Conservation (phyloP, 1,140 invertebrate genomes). For the Parasteatoda tepidariorum region DNA sequence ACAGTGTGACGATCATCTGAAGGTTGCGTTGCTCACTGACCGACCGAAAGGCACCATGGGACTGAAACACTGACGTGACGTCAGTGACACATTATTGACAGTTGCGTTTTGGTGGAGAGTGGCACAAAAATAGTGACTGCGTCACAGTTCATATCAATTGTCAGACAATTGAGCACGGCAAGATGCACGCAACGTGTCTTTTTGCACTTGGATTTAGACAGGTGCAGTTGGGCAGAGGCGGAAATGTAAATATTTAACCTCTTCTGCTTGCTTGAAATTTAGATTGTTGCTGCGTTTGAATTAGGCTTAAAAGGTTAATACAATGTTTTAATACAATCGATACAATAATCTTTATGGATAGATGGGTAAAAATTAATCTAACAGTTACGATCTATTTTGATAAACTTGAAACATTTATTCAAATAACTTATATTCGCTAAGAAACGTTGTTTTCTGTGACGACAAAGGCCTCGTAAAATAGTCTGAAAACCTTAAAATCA, state of each 20-base stretch:
- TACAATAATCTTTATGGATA: background rate
- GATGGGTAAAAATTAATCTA: background rate
- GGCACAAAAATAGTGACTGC: background rate
- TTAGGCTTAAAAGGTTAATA: background rate
- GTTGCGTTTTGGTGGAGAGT: background rate
- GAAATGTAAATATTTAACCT: background rate
- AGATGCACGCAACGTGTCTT: background rate
- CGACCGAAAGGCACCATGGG: too few species aligned
- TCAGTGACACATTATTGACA: background rate
- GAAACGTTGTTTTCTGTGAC: too few species aligned
- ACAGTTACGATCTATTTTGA: background rate
- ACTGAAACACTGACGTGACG: too few species aligned
- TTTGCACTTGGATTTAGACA: background rate
- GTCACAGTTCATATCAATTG: background rate
- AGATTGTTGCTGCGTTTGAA: too few species aligned
- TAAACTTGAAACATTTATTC: background rate
- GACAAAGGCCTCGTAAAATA: too few species aligned
- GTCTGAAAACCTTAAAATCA: too few species aligned
- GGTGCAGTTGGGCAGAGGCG: background rate
- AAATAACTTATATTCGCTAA: too few species aligned
- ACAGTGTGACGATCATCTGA: too few species aligned
- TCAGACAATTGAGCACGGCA: background rate
- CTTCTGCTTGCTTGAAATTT: too few species aligned
- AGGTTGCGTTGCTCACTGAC: too few species aligned
- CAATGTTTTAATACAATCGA: background rate